Percentiles rank a stretch among this genome's conserved stretches.
These are phyloP conservation scores for Enoplosus armatus DNA, from an alignment of 2,797 vertebrate species.

Conservation along the genomic window DNA sequence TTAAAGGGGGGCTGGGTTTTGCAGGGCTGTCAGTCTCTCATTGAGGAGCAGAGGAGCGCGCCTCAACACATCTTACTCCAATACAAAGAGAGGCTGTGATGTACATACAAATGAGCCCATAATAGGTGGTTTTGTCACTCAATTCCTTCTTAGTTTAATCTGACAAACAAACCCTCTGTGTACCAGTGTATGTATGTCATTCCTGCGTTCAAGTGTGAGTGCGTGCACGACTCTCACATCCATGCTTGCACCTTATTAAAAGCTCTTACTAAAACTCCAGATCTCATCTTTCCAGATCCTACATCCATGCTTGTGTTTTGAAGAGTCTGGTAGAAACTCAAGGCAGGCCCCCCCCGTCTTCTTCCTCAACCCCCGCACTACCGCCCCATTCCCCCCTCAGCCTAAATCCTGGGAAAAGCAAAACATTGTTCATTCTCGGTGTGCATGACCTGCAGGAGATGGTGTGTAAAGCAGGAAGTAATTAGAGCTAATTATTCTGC, in stretches of 20 bases:
- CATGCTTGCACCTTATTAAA: slow-evolving; percentile 15
- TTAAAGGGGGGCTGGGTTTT: slow-evolving; percentile 33
- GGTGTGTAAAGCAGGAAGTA: slow-evolving; percentile 81
- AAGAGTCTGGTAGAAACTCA: slow-evolving; percentile 32
- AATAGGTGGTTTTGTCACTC: slow-evolving; percentile 80
- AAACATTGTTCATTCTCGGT: slow-evolving; percentile 72
- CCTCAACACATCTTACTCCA: slow-evolving; percentile 76
- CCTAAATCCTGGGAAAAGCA: slow-evolving; percentile 68
- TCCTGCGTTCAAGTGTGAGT: slow-evolving; percentile 22
- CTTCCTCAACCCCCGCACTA: not conserved
- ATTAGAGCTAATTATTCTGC: slow-evolving; percentile 81
- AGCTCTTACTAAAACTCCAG: slow-evolving; percentile 10
- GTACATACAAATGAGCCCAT: slow-evolving; percentile 83
- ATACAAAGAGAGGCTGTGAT: slow-evolving; percentile 78
- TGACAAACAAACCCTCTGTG: slow-evolving; percentile 67
- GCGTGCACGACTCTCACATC: slow-evolving; percentile 38
- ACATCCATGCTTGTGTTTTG: slow-evolving; percentile 29
- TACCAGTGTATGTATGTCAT: slow-evolving; percentile 29
- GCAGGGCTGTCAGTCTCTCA: slow-evolving; percentile 68
- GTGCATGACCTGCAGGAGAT: slow-evolving; percentile 75
- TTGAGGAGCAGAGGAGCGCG: slow-evolving; percentile 60
- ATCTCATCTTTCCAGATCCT: slow-evolving; percentile 24
- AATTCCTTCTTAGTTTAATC: slow-evolving; percentile 74
- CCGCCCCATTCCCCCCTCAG: slow-evolving; percentile 1
- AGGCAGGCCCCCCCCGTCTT: not conserved